Evolutionary conservation across 1,140 invertebrate species (phyloP).

Genomic region (Drosophila bocki): DNA sequence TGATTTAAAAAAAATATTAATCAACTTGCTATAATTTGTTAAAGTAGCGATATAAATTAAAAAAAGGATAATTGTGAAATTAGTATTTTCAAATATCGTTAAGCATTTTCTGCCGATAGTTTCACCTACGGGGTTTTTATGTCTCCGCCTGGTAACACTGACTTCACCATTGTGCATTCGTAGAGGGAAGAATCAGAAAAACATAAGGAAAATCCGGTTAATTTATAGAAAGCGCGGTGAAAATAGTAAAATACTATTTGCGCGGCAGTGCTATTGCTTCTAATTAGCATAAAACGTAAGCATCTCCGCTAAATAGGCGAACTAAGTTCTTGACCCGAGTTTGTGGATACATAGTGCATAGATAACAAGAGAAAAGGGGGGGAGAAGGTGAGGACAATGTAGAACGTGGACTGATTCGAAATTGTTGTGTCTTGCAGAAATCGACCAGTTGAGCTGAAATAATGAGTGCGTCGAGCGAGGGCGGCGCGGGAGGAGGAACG

Average conservation of each 20-base stretch:
- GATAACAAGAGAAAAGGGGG: conserved; percentile 59
- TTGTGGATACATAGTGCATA: conserved; percentile 30
- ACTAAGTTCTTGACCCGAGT: not conserved
- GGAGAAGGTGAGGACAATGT: conserved; percentile 11
- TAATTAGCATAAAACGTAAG: conserved; percentile 31
- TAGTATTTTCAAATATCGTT: too few species aligned
- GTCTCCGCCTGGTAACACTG: not conserved
- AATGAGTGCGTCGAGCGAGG: conserved; percentile 78
- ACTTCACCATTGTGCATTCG: not conserved
- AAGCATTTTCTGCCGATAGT: too few species aligned
- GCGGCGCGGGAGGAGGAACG: conserved; percentile 63
- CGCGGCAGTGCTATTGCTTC: not conserved
- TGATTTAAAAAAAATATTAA: too few species aligned
- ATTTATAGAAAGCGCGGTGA: conserved; percentile 1
- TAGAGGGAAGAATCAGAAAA: conserved; percentile 10
- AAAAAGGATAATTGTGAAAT: too few species aligned
- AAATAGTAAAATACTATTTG: conserved; percentile 3
- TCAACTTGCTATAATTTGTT: too few species aligned
- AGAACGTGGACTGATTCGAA: conserved; percentile 31
- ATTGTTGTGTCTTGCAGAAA: conserved; percentile 45
- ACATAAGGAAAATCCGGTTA: conserved; percentile 9
- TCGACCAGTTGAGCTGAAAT: conserved; percentile 57
- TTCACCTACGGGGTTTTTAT: too few species aligned
- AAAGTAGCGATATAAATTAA: too few species aligned
- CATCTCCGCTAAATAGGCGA: not conserved